These are phyloP conservation scores for Eupleurogrammus muticus DNA, from an alignment of 2,797 vertebrate genomes.

Conservation along the genomic window DNA sequence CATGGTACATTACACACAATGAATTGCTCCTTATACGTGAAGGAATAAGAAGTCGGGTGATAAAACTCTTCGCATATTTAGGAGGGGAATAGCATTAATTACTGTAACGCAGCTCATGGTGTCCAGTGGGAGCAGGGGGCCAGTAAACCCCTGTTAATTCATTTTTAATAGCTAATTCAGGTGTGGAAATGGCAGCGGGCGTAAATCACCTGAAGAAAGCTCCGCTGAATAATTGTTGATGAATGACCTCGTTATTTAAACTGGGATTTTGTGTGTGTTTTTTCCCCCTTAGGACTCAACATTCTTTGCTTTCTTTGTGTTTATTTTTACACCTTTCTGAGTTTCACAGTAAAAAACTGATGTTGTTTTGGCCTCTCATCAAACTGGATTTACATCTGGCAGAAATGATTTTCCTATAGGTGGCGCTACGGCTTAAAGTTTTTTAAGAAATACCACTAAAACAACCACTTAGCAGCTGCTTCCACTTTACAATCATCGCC, in stretches of 20 bases:
- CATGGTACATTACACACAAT: slow-evolving; percentile 20
- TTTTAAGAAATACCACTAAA: no score
- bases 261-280: slow-evolving; percentile 29
- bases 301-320: slow-evolving; percentile 27
- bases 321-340: background rate
- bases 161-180: slow-evolving; percentile 66
- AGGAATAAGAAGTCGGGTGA: slow-evolving; percentile 21
- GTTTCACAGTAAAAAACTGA: background rate
- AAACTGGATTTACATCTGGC: background rate
- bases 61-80: slow-evolving; percentile 64
- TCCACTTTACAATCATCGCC: no score
- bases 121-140: slow-evolving; percentile 24
- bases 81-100: slow-evolving; percentile 64
- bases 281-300: background rate
- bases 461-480: no score
- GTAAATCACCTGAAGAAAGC: slow-evolving; percentile 57
- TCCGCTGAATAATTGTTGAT: slow-evolving; percentile 32
- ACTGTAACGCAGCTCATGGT: slow-evolving; percentile 40
- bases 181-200: slow-evolving; percentile 61
- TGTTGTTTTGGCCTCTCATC: slow-evolving; percentile 9
- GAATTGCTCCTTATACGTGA: slow-evolving; percentile 42
- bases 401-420: slow-evolving; percentile 7
- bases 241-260: slow-evolving; percentile 20
- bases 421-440: no score
- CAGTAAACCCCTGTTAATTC: slow-evolving; percentile 56